A percentile compares a stretch with the other conserved stretches of the same genome.
These are phyloP conservation scores for Noctua pronuba DNA, from an alignment of 2,888 invertebrate genomes.

Conservation along the genomic window DNA sequence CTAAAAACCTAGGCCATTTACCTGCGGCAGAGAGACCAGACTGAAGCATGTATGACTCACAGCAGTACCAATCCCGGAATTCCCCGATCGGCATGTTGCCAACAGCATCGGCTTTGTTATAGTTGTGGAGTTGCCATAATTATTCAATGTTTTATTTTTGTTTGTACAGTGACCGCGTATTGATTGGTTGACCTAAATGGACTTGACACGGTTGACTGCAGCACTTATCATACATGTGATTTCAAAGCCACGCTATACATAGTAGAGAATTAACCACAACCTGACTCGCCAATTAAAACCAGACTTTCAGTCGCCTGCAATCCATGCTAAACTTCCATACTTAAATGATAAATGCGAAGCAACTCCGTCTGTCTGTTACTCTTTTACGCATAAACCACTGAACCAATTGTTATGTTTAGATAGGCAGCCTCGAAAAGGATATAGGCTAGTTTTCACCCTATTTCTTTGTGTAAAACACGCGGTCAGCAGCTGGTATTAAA, in stretches of 20 bases:
- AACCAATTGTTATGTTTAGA: not conserved
- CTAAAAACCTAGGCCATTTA: constrained; percentile 54
- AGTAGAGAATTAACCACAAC: constrained; percentile 1
- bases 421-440: no score
- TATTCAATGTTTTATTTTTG: constrained; percentile 13
- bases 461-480: not conserved
- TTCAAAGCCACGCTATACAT: constrained; percentile 15
- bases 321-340: not conserved
- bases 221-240: constrained; percentile 37
- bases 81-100: constrained; percentile 64
- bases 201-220: constrained; percentile 35
- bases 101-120: constrained; percentile 52
- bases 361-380: not conserved
- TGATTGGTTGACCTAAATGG: constrained; percentile 68
- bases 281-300: constrained; percentile 1
- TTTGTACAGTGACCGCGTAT: constrained; percentile 45
- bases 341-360: not conserved
- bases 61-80: constrained; percentile 52
- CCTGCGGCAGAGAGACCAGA: constrained; percentile 23
- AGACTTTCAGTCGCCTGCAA: not conserved
- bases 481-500: not conserved
- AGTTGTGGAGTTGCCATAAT: constrained; percentile 48
- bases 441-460: not conserved
- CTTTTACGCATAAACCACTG: not conserved
- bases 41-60: constrained; percentile 53